Conservation (phyloP, 2,113 vertebrate species). For the Hemichromis elongatus region DNA sequence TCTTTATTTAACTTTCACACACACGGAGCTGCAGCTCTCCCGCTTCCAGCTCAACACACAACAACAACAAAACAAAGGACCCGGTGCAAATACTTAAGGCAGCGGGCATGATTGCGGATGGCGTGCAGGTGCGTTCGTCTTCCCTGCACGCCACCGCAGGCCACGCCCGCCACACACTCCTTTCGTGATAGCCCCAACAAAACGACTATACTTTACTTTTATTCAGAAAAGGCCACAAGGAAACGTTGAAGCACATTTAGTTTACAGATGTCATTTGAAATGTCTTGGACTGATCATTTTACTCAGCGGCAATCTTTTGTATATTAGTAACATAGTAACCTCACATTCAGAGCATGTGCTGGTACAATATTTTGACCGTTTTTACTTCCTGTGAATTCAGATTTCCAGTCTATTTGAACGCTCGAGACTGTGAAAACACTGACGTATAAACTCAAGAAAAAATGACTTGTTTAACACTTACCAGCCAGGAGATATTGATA, state of each 20-base stretch:
- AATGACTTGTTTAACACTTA: constrained; percentile 69
- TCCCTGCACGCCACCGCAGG: too few species aligned
- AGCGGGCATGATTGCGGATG: too few species aligned
- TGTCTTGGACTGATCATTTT: not conserved
- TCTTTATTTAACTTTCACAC: too few species aligned
- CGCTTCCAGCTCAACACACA: too few species aligned
- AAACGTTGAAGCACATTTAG: not conserved
- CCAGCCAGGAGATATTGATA: constrained; percentile 90
- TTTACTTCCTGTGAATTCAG: not conserved
- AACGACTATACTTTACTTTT: not conserved
- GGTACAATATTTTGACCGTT: not conserved
- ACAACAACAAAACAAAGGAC: too few species aligned
- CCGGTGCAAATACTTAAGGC: too few species aligned
- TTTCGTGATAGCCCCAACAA: not conserved
- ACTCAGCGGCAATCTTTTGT: not conserved
- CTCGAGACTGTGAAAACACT: not conserved
- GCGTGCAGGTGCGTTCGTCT: too few species aligned
- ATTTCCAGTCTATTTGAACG: not conserved
- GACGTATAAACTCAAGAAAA: not conserved
- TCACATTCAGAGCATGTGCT: fast-evolving
- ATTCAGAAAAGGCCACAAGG: not conserved
- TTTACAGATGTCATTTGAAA: too few species aligned
- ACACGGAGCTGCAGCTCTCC: too few species aligned
- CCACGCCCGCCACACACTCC: too few species aligned
- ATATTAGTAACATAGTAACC: not conserved